Percentiles rank a stretch among this genome's conserved stretches.
phyloP scores from a whole-genome alignment of 2,888 invertebrate genomes.

The Pammene aurita region DNA sequence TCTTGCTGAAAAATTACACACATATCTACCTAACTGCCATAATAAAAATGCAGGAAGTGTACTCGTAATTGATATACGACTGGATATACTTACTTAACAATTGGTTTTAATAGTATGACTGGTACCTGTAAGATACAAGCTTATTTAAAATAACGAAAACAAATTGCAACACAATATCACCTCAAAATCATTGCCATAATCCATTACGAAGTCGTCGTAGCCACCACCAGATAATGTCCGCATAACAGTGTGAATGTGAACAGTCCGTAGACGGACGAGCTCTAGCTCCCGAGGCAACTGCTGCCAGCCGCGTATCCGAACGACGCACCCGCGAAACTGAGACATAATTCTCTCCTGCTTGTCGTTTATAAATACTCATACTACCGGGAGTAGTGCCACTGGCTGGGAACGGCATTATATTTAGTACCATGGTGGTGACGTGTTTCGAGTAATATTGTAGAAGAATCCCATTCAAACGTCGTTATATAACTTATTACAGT shows the following conservation, averaged over 20 bases:
- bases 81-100: no score
- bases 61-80: no score
- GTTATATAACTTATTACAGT: not conserved
- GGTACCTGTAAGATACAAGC: no score
- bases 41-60: no score
- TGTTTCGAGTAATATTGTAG: not conserved
- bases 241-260: constrained; percentile 54
- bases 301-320: constrained; percentile 52
- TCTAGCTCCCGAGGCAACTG: constrained; percentile 48
- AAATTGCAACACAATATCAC: constrained; percentile 51
- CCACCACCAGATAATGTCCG: constrained; percentile 62
- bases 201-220: constrained; percentile 75
- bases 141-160: not conserved
- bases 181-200: constrained; percentile 75
- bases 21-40: no score
- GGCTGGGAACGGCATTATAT: constrained; percentile 60
- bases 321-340: constrained; percentile 65
- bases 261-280: constrained; percentile 45
- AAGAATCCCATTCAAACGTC: constrained; percentile 18
- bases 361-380: constrained; percentile 70
- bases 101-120: no score
- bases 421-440: constrained; percentile 47
- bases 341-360: constrained; percentile 61
- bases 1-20: no score
- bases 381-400: constrained; percentile 60